A percentile compares a stretch with the other conserved stretches of the same genome.
phyloP scores from a whole-genome alignment of 1,140 invertebrate species.

The Meloidogyne exigua region DNA sequence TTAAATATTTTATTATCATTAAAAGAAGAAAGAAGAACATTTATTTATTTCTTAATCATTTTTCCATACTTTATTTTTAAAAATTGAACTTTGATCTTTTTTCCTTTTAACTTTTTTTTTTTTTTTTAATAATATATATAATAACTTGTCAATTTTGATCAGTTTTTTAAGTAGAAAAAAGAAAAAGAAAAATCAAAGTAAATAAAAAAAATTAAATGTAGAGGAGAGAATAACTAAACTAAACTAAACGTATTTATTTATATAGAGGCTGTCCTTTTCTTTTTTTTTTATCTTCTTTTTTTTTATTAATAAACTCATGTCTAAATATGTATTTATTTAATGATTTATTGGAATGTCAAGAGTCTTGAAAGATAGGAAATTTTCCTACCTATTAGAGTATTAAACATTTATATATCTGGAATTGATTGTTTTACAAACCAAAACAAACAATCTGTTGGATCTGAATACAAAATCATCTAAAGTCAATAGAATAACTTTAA shows the following conservation, averaged over 20 bases:
- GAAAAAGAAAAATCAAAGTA: not conserved
- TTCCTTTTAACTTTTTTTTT: too few relatives aligned
- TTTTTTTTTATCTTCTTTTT: not conserved
- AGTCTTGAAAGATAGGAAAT: not conserved
- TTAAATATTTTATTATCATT: too few relatives aligned
- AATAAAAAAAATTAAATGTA: not conserved
- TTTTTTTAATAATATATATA: not conserved
- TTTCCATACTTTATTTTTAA: too few relatives aligned
- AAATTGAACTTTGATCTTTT: not conserved
- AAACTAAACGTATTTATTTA: too few relatives aligned
- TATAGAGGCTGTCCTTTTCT: not conserved
- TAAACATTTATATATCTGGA: too few relatives aligned
- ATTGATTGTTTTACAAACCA: too few relatives aligned
- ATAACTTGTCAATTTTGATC: slow-evolving; percentile 1
- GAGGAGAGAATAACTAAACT: too few relatives aligned
- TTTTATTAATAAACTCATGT: not conserved
- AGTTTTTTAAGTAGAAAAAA: not conserved
- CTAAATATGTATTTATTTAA: not conserved
- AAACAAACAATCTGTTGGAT: too few relatives aligned
- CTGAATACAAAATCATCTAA: too few relatives aligned
- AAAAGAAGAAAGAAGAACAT: not conserved
- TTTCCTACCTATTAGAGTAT: too few relatives aligned
- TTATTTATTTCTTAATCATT: not conserved
- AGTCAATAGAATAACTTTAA: too few relatives aligned
- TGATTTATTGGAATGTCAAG: not conserved